A percentile compares a stretch with the other conserved stretches of the same genome.
Evolutionary conservation across 1,140 invertebrate genomes (phyloP).

Genomic region (Maconellicoccus hirsutus): DNA sequence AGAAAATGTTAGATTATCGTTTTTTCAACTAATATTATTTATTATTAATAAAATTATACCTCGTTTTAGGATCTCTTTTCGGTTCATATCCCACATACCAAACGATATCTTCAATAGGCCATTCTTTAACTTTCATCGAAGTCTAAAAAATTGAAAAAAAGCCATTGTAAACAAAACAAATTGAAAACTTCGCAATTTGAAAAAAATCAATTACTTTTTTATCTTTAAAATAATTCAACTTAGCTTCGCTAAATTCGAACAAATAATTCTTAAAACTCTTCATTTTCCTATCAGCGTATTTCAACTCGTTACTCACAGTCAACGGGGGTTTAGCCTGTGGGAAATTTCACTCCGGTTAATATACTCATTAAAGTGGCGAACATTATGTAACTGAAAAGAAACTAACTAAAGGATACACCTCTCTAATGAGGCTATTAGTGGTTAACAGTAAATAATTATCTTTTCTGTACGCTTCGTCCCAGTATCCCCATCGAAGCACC

Average conservation of each 20-base stretch:
- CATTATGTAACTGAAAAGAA: neutral
- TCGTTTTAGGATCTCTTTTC: constrained; percentile 63
- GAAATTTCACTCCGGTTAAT: constrained; percentile 8
- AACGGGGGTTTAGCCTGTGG: constrained; percentile 43
- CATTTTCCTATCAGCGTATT: constrained; percentile 60
- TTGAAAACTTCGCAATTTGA: too few species aligned
- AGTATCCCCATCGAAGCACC: constrained; percentile 65
- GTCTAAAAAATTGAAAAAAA: constrained; percentile 37
- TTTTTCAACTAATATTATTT: too few species aligned
- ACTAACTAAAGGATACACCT: constrained; percentile 40
- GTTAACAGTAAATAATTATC: constrained; percentile 65
- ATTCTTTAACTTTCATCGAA: constrained; percentile 49
- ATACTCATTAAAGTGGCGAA: too few species aligned
- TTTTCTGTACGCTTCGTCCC: constrained; percentile 67
- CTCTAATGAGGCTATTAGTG: constrained; percentile 40
- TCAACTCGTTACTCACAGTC: constrained; percentile 53
- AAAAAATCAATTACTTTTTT: constrained; percentile 53
- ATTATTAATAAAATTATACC: too few species aligned
- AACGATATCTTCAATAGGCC: constrained; percentile 62
- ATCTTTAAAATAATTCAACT: constrained; percentile 69
- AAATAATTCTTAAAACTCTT: constrained; percentile 62
- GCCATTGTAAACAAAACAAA: too few species aligned
- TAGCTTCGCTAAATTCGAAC: constrained; percentile 66
- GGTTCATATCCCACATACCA: constrained; percentile 73
- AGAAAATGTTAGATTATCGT: too few species aligned